Evolutionary conservation across 2,888 invertebrate genomes (phyloP).

Genomic region (Melolontha melolontha): DNA sequence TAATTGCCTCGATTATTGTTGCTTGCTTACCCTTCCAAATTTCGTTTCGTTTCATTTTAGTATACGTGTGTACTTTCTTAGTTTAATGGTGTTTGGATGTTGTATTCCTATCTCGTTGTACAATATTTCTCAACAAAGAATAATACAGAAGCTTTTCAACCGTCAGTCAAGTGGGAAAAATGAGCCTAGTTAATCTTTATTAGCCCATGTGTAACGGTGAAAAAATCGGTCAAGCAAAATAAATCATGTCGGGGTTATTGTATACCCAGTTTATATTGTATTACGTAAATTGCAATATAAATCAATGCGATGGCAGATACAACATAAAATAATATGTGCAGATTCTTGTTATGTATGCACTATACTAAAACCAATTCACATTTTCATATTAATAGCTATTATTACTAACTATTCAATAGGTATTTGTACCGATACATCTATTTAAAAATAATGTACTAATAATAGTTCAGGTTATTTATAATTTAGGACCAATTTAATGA

Average conservation of each 20-base stretch:
- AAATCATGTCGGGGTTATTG: constrained; percentile 6
- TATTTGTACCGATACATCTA: too few relatives aligned
- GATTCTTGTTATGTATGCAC: not conserved
- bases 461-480: too few relatives aligned
- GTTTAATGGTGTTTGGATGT: not conserved
- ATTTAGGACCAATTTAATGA: too few relatives aligned
- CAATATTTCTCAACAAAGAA: constrained; percentile 8
- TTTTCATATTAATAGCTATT: too few relatives aligned
- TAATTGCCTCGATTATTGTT: too few relatives aligned
- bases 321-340: constrained; percentile 15
- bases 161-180: constrained; percentile 25
- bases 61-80: too few relatives aligned
- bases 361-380: too few relatives aligned
- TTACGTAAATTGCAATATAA: constrained; percentile 25
- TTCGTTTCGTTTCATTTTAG: too few relatives aligned
- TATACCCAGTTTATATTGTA: constrained; percentile 23
- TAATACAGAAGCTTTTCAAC: constrained; percentile 28
- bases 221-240: constrained; percentile 24
- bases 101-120: constrained; percentile 2
- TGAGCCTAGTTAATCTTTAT: constrained; percentile 29
- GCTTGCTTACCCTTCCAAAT: too few relatives aligned
- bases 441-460: too few relatives aligned
- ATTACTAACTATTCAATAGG: too few relatives aligned
- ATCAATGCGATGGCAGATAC: constrained; percentile 11
- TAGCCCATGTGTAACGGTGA: constrained; percentile 17